A percentile compares a stretch with the other conserved stretches of the same genome.
These are phyloP conservation scores for Botrylloides violaceus DNA, from an alignment of 23 tunicate genomes.

Conservation along the genomic window DNA sequence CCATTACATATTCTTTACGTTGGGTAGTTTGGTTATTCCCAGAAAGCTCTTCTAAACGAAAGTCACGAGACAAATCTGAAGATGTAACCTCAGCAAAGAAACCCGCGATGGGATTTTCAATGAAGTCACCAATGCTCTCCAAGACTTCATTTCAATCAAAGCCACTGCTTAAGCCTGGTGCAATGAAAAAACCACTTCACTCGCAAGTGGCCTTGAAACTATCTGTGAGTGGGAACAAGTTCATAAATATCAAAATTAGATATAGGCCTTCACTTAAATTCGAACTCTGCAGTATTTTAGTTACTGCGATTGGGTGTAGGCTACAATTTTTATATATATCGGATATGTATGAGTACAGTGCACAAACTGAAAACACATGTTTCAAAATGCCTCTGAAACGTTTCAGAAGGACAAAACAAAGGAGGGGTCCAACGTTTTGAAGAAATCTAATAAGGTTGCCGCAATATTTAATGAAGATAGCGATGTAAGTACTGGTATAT, in stretches of 20 bases:
- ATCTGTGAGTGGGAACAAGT: conserved; percentile 17
- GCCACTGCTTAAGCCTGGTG: conserved; percentile 14
- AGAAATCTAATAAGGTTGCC: conserved; percentile 71
- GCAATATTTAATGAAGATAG: conserved; percentile 78
- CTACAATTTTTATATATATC: too few species aligned
- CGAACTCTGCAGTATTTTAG: too few species aligned
- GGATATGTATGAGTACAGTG: too few species aligned
- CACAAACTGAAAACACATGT: too few species aligned
- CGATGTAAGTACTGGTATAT: conserved; percentile 48
- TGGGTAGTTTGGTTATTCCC: neutral
- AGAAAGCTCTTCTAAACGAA: conserved; percentile 3
- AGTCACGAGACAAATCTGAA: neutral
- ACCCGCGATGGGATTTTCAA: conserved; percentile 13
- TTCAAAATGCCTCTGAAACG: conserved; percentile 18
- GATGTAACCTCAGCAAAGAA: conserved; percentile 8
- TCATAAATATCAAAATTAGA: neutral
- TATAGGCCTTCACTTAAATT: neutral
- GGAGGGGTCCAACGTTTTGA: conserved; percentile 28
- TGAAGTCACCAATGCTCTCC: conserved; percentile 1
- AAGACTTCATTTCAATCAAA: neutral
- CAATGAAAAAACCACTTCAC: conserved; percentile 18
- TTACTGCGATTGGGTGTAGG: too few species aligned
- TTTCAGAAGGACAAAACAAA: conserved; percentile 60
- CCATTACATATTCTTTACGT: neutral
- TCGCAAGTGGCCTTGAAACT: conserved; percentile 15